Evolutionary conservation across 1,140 invertebrate genomes (phyloP).

Genomic region (Pseudomyrmex cubaensis): DNA sequence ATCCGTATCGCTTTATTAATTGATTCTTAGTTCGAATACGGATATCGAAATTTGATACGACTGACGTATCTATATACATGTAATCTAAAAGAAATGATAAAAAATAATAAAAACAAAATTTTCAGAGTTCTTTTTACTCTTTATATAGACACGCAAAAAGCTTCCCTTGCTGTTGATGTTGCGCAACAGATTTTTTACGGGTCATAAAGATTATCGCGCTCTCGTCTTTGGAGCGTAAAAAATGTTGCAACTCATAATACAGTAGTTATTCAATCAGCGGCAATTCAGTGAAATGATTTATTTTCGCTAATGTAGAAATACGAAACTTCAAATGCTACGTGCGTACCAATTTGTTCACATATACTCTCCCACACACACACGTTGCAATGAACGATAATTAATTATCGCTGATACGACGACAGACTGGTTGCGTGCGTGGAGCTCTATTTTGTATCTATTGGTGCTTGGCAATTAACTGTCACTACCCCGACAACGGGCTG

Average conservation of each 20-base stretch:
- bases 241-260: slow-evolving; percentile 6
- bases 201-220: slow-evolving; percentile 4
- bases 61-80: too few species aligned
- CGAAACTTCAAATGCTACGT: slow-evolving; percentile 11
- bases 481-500: slow-evolving; percentile 17
- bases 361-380: too few species aligned
- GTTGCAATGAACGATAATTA: slow-evolving; percentile 2
- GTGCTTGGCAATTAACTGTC: slow-evolving; percentile 36
- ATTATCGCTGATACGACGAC: slow-evolving; percentile 23
- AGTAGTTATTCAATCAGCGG: slow-evolving; percentile 32
- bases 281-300: slow-evolving; percentile 29
- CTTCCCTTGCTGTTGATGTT: slow-evolving; percentile 4
- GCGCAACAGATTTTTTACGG: not conserved
- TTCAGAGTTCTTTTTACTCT: too few species aligned
- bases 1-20: not conserved
- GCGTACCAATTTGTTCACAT: slow-evolving; percentile 3
- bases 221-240: slow-evolving; percentile 1
- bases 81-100: not conserved
- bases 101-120: too few species aligned
- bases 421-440: not conserved
- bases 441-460: not conserved
- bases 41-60: not conserved
- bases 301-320: slow-evolving; percentile 1
- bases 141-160: not conserved
- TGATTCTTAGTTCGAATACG: not conserved